Evolutionary conservation across 2,888 invertebrate species (phyloP).

Genomic region (Tupiocoris notatus): DNA sequence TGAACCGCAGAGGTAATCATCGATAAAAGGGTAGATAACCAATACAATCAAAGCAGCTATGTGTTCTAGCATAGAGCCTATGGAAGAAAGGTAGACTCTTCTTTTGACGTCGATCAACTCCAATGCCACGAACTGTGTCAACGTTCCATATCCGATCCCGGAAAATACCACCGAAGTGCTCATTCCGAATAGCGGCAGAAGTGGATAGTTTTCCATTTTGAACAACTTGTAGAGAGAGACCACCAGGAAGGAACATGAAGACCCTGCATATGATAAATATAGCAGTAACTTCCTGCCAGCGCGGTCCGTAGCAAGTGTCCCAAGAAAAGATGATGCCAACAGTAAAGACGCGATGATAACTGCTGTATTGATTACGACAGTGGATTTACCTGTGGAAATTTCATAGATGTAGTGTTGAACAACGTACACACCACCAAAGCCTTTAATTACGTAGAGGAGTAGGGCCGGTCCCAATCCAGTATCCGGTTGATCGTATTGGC

Average conservation of each 20-base stretch:
- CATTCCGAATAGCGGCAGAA: background rate
- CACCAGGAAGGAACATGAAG: background rate
- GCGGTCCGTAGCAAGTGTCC: background rate
- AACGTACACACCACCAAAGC: background rate
- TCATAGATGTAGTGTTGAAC: background rate
- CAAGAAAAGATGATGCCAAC: background rate
- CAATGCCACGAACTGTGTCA: background rate
- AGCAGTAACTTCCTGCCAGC: background rate
- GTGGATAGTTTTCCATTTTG: background rate
- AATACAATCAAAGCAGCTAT: background rate
- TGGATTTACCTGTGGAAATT: background rate
- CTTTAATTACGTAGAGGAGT: background rate
- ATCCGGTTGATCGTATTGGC: background rate
- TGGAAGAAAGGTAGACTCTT: background rate
- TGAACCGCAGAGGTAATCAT: background rate
- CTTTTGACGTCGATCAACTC: background rate
- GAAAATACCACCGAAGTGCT: background rate
- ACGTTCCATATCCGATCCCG: background rate
- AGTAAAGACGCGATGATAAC: background rate
- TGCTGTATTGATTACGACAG: background rate
- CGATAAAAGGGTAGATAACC: background rate
- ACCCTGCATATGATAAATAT: background rate
- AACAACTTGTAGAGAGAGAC: background rate
- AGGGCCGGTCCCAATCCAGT: background rate
- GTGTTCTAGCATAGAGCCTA: background rate